Conservation (phyloP, 2,113 vertebrate genomes). For the Conger conger region DNA sequence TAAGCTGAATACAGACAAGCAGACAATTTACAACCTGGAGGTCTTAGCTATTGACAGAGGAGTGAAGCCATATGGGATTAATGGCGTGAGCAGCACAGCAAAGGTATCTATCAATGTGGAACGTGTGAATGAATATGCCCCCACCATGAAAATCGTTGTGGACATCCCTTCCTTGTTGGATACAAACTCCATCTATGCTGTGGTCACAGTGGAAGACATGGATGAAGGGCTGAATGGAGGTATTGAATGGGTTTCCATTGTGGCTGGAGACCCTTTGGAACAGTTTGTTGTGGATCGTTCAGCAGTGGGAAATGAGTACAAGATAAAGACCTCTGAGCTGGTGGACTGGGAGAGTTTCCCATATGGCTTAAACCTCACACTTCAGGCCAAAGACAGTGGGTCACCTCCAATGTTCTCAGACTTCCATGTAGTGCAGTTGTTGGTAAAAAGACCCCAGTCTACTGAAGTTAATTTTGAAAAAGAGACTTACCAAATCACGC, state of each 20-base stretch:
- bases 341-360: constrained; percentile 82
- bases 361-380: constrained; percentile 86
- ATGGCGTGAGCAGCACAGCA: constrained; percentile 88
- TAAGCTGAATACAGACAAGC: constrained; percentile 77
- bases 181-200: constrained; percentile 79
- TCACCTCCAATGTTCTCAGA: constrained; percentile 86
- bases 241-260: constrained; percentile 89
- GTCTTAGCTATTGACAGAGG: constrained; percentile 92
- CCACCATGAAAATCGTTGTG: constrained; percentile 75
- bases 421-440: constrained; percentile 75
- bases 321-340: constrained; percentile 79
- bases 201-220: constrained; percentile 83
- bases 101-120: constrained; percentile 84
- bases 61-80: constrained; percentile 92
- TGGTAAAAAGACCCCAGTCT: constrained; percentile 72
- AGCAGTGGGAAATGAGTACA: constrained; percentile 81
- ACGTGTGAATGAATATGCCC: constrained; percentile 85
- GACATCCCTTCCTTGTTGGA: constrained; percentile 76
- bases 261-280: constrained; percentile 84
- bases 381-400: constrained; percentile 93
- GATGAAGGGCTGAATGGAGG: constrained; percentile 91
- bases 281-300: constrained; percentile 85
- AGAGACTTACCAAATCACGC: constrained; percentile 75
- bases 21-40: constrained; percentile 82
- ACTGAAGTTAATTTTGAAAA: constrained; percentile 76